Conservation (phyloP, 2,888 invertebrate genomes). For the Zygothrica quintamaculata region DNA sequence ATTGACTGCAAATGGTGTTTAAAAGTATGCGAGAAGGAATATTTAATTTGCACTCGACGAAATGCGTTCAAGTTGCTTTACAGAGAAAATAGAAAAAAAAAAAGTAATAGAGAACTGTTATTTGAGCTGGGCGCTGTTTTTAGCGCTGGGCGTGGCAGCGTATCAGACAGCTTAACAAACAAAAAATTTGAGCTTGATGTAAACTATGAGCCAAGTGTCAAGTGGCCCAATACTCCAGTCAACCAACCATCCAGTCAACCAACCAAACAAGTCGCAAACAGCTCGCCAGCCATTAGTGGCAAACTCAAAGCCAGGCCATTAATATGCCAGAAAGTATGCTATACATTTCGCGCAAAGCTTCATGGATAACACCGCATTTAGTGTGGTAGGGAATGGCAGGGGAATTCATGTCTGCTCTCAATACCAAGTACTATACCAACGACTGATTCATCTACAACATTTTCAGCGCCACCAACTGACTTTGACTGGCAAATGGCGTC, state of each 20-base stretch:
- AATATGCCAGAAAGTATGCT: constrained; percentile 66
- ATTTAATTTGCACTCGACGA: constrained; percentile 77
- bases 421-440: background rate
- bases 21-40: constrained; percentile 54
- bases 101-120: too few relatives aligned
- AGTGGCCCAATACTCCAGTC: constrained; percentile 26
- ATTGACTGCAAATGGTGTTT: constrained; percentile 31
- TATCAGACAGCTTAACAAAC: constrained; percentile 55
- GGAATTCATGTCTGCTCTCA: constrained; percentile 1
- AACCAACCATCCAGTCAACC: background rate
- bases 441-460: too few relatives aligned
- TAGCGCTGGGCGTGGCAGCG: constrained; percentile 13
- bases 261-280: too few relatives aligned
- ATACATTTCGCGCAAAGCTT: constrained; percentile 44
- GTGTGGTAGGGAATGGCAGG: too few relatives aligned
- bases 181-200: constrained; percentile 37
- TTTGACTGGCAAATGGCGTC: constrained; percentile 65
- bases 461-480: constrained; percentile 6
- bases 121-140: background rate
- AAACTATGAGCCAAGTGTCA: constrained; percentile 45
- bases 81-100: too few relatives aligned
- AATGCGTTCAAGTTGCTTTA: constrained; percentile 53
- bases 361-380: constrained; percentile 27
- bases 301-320: constrained; percentile 46
- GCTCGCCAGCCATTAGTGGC: too few relatives aligned